A percentile compares a stretch with the other conserved stretches of the same genome.
phyloP scores from a whole-genome alignment of 2,797 vertebrate genomes.

The Chelmon rostratus region DNA sequence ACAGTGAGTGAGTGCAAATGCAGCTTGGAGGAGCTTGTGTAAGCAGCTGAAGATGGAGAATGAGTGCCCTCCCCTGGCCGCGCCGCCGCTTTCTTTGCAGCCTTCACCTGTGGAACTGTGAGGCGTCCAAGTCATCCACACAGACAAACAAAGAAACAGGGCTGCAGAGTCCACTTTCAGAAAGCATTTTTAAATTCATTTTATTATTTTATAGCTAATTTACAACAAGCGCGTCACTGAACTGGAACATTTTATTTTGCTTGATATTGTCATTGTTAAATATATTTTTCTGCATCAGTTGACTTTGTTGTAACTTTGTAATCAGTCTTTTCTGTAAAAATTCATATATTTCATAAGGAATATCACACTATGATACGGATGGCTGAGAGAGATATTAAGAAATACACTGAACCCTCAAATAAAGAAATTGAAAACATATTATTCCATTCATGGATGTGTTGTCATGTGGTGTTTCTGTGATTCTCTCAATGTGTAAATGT shows the following conservation, averaged over 20 bases:
- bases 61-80: conserved; percentile 71
- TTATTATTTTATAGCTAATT: conserved; percentile 91
- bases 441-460: conserved; percentile 80
- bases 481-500: conserved; percentile 67
- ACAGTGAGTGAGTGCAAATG: conserved; percentile 53
- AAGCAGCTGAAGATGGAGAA: conserved; percentile 54
- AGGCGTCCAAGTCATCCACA: conserved; percentile 22
- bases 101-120: conserved; percentile 34
- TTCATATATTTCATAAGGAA: conserved; percentile 88
- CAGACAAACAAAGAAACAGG: conserved; percentile 50
- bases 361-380: conserved; percentile 88
- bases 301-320: conserved; percentile 84
- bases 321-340: conserved; percentile 88
- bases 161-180: conserved; percentile 74
- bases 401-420: conserved; percentile 86
- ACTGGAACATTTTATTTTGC: conserved; percentile 89
- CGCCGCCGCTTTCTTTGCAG: not conserved
- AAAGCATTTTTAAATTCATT: conserved; percentile 87
- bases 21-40: conserved; percentile 47
- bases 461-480: conserved; percentile 69
- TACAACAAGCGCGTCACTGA: conserved; percentile 92
- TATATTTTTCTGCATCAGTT: conserved; percentile 88
- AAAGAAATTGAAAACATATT: conserved; percentile 85
- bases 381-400: conserved; percentile 87
- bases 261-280: conserved; percentile 87